A percentile compares a stretch with the other conserved stretches of the same genome.
These are phyloP conservation scores for Orgyia antiqua DNA, from an alignment of 2,888 invertebrate genomes.

Conservation along the genomic window DNA sequence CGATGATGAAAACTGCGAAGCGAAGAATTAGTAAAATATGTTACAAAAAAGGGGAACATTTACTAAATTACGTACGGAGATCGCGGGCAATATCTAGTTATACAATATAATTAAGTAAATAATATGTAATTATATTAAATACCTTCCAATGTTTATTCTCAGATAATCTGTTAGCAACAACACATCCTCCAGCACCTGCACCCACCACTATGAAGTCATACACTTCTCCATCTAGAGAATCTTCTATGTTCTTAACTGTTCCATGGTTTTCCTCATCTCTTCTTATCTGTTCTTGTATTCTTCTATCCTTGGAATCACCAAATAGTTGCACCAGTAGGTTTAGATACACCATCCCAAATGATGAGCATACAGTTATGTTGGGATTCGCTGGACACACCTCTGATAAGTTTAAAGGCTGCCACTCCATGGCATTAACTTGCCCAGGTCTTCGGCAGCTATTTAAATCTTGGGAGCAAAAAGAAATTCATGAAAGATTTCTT, in stretches of 20 bases:
- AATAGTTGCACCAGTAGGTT: neutral
- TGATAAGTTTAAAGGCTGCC: neutral
- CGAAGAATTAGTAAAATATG: no score
- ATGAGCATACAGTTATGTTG: neutral
- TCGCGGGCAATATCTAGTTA: no score
- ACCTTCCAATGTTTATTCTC: constrained; percentile 43
- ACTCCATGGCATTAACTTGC: no score
- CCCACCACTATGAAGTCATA: constrained; percentile 18
- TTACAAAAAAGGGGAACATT: no score
- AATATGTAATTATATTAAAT: neutral
- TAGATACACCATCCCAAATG: neutral
- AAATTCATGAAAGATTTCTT: no score
- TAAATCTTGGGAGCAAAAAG: no score
- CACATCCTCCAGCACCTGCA: constrained; percentile 34
- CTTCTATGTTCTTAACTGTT: neutral
- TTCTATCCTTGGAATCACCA: neutral
- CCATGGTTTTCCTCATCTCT: neutral
- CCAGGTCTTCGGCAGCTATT: no score
- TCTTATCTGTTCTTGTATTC: neutral
- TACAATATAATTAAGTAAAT: neutral
- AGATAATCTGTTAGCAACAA: constrained; percentile 47
- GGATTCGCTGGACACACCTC: neutral
- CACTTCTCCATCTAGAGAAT: neutral
- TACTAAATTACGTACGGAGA: neutral
- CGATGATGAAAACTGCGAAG: neutral